These are phyloP conservation scores for Nebria salina DNA, from an alignment of 2,888 invertebrate species.

Conservation along the genomic window DNA sequence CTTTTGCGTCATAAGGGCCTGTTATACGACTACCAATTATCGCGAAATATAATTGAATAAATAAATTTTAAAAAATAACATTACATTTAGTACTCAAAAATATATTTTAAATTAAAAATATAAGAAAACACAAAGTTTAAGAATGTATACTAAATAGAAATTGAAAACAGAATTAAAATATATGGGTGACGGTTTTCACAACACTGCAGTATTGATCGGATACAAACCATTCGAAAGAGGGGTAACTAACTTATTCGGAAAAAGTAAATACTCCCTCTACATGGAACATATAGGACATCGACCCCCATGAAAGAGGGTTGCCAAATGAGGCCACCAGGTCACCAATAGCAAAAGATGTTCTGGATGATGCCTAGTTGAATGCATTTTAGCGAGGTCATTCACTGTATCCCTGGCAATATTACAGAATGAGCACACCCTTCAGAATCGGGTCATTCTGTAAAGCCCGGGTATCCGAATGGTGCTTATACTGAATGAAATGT, in stretches of 20 bases:
- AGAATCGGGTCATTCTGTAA: not conserved
- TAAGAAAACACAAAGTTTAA: too few species aligned
- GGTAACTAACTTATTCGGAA: not conserved
- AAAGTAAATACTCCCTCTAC: not conserved
- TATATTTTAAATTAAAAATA: too few species aligned
- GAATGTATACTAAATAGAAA: too few species aligned
- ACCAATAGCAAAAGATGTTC: not conserved
- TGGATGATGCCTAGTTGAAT: not conserved
- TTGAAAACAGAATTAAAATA: too few species aligned
- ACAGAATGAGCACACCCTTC: not conserved
- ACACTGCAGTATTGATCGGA: not conserved
- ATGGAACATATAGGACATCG: not conserved
- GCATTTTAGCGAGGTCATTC: not conserved
- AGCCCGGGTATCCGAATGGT: not conserved
- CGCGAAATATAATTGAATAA: too few species aligned
- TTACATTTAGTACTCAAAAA: too few species aligned
- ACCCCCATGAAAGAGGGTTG: not conserved
- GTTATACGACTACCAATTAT: too few species aligned
- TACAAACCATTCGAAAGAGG: not conserved
- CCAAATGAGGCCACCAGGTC: not conserved
- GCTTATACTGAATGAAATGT: too few species aligned
- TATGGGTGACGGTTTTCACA: too few species aligned
- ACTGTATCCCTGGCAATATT: not conserved
- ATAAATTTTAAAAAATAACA: too few species aligned
- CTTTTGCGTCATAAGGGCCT: too few species aligned